These are phyloP conservation scores for Blastobasis adustella DNA, from an alignment of 2,888 invertebrate species.

Conservation along the genomic window DNA sequence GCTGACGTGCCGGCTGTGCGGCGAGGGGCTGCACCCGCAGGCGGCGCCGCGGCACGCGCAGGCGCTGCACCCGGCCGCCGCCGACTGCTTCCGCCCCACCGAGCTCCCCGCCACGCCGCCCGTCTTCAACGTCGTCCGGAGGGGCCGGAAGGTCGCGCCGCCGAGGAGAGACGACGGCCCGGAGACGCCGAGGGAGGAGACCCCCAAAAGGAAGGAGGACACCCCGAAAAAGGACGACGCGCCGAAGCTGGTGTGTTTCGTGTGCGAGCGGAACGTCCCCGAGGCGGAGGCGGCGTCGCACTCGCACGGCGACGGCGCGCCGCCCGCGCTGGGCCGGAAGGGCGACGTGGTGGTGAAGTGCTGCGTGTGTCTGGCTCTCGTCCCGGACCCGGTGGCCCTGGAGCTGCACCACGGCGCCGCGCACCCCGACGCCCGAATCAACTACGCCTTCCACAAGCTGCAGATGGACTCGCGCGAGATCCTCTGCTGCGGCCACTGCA, in stretches of 20 bases:
- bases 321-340: slow-evolving; percentile 35
- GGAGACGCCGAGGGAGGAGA: no score
- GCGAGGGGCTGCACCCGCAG: slow-evolving; percentile 17
- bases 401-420: slow-evolving; percentile 41
- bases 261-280: slow-evolving; percentile 37
- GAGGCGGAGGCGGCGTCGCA: slow-evolving; percentile 27
- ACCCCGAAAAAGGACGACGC: background rate
- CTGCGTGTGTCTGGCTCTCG: slow-evolving; percentile 46
- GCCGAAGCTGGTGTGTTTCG: slow-evolving; percentile 34
- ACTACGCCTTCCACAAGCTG: slow-evolving; percentile 39
- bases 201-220: no score
- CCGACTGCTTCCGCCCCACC: slow-evolving; percentile 14
- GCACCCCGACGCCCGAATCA: slow-evolving; percentile 29
- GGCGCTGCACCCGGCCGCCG: slow-evolving; percentile 31
- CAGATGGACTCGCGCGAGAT: slow-evolving; percentile 24
- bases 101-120: slow-evolving; percentile 24
- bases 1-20: slow-evolving; percentile 55
- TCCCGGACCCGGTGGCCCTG: slow-evolving; percentile 32
- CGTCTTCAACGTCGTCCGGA: slow-evolving; percentile 1
- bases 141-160: background rate
- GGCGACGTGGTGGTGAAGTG: slow-evolving; percentile 62
- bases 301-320: slow-evolving; percentile 27
- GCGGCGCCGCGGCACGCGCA: slow-evolving; percentile 39
- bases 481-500: slow-evolving; percentile 31
- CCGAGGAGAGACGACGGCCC: slow-evolving; percentile 7